Evolutionary conservation across 2,797 vertebrate species (phyloP).

Genomic region (Coilia nasus): DNA sequence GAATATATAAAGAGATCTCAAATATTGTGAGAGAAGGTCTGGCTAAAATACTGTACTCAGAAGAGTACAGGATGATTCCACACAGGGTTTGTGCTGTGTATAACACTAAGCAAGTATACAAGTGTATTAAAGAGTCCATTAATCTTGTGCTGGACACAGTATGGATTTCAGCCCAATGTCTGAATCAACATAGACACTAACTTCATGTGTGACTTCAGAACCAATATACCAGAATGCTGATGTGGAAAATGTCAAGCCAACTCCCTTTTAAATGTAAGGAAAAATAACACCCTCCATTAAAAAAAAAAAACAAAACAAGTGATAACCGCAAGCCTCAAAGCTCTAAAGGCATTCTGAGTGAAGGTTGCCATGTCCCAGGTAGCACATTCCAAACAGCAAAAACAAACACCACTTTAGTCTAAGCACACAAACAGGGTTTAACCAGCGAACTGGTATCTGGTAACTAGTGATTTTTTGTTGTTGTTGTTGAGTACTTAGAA

Average conservation of each 20-base stretch:
- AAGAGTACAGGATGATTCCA: background rate
- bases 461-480: too few species aligned
- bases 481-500: too few species aligned
- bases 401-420: conserved; percentile 35
- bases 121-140: too few species aligned
- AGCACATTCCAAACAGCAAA: conserved; percentile 27
- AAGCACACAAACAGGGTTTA: conserved; percentile 11
- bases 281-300: background rate
- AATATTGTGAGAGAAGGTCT: background rate
- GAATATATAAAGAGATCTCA: background rate
- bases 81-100: background rate
- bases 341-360: background rate
- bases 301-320: too few species aligned
- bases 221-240: background rate
- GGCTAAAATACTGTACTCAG: background rate
- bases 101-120: background rate
- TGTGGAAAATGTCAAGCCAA: background rate
- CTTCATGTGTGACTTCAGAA: background rate
- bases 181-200: background rate
- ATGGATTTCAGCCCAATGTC: background rate
- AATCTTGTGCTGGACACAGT: background rate
- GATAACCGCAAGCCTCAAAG: background rate
- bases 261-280: background rate
- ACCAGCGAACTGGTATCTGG: background rate
- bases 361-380: conserved; percentile 14